Evolutionary conservation across 2,797 vertebrate genomes (phyloP), one percentile per base, ranked within the genome.

Genomic region (Poeciliopsis gracilis): DNA sequence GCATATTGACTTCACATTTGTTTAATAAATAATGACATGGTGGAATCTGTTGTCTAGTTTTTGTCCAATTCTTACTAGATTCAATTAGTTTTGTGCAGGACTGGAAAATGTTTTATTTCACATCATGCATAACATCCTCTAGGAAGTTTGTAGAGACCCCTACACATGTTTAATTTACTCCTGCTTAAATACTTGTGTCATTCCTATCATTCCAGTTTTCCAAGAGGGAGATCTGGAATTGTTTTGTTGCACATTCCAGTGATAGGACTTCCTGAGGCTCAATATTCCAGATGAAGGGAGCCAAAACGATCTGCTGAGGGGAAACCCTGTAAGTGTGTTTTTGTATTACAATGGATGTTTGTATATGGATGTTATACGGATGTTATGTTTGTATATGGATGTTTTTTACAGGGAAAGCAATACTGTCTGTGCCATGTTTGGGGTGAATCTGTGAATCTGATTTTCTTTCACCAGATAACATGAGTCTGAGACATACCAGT

Each of bases 131-230:
- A 15, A 30, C 8, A 28, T 46, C 12, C 67, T 55, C 9, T 18
- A 28, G 53, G 46, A 67, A 81, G 76, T 77, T 66, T 77, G 30
- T 36, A 9, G 82, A 71, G 46, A 82, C 73, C 11, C 45, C 23
- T 55, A 38, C 53, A 80, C 73, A 82, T 57, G 45, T 74, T 47
- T 77, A 12, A 70, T 77, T 80, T 72, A 73, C 78, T 70, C 72
- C 36, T 71, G 43, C 53, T 78, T 49, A 85, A 83, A 85, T 72
- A 36, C 55, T 82, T n/a, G 41, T 82, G 81, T 90, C 47, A 77
- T 92, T 86, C 63, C 28, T 74, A 1, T 70, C 76, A 87, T 87
- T 89, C 83, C 67, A 80, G 20, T 75, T 89, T 89, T 91, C 84
- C 84, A 75, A 78, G 77, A 78, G 0, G 13, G 73, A 72, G 79